Conservation (phyloP, 2,113 vertebrate species). For the Copsychus sechellarum region DNA sequence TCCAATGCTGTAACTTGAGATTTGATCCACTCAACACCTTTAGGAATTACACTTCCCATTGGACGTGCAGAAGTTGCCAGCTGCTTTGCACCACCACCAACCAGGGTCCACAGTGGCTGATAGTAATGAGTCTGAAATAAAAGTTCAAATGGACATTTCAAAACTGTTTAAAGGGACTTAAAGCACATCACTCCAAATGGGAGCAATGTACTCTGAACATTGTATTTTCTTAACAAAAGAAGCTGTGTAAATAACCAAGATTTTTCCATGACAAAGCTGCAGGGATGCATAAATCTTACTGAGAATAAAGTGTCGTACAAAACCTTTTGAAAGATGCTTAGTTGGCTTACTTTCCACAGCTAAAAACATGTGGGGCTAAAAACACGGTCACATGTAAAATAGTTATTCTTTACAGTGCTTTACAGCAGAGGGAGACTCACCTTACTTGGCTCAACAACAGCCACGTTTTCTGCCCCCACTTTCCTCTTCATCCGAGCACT, state of each 20-base stretch:
- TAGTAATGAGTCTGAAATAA: conserved; percentile 88
- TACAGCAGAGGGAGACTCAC: conserved; percentile 42
- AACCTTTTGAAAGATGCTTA: not conserved
- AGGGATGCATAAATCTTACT: not conserved
- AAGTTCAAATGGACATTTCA: not conserved
- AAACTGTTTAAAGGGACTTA: not conserved
- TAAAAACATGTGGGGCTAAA: not conserved
- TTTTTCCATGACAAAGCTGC: not conserved
- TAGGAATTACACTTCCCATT: conserved; percentile 83
- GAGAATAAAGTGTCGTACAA: not conserved
- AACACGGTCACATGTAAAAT: not conserved
- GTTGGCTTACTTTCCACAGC: not conserved
- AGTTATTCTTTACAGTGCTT: not conserved
- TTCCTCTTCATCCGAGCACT: conserved; percentile 90
- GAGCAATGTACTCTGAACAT: not conserved
- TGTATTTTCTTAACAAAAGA: not conserved
- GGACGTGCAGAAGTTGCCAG: conserved; percentile 78
- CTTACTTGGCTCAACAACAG: conserved; percentile 91
- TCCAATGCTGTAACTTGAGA: conserved; percentile 83
- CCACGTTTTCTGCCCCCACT: conserved; percentile 88
- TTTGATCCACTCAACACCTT: conserved; percentile 90
- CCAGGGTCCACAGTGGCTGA: conserved; percentile 95
- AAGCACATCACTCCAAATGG: not conserved
- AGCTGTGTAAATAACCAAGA: not conserved
- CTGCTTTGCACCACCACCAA: conserved; percentile 90